phyloP scores from a whole-genome alignment of 1,140 invertebrate species.

The Bombyx mandarina region DNA sequence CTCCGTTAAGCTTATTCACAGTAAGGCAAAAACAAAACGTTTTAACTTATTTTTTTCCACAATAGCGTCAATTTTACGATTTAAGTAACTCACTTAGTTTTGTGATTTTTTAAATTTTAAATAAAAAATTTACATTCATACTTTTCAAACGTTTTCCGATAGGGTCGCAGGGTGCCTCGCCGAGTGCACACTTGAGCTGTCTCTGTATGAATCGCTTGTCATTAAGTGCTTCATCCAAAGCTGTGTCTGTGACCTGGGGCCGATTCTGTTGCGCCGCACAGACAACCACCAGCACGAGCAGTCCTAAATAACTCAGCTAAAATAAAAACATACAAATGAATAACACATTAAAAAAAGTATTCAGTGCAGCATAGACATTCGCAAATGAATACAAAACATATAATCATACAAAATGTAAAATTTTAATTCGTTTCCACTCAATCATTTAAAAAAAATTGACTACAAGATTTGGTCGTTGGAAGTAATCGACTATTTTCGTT shows the following conservation, averaged over 20 bases:
- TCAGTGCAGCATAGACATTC: not conserved
- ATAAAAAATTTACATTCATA: slow-evolving; percentile 44
- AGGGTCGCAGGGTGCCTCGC: slow-evolving; percentile 79
- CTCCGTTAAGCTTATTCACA: too few relatives aligned
- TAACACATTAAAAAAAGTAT: not conserved
- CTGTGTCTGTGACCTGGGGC: slow-evolving; percentile 74
- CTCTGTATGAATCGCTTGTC: slow-evolving; percentile 79
- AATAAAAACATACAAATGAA: slow-evolving; percentile 16
- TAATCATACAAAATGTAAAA: too few relatives aligned
- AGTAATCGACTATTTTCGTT: too few relatives aligned
- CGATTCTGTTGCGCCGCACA: slow-evolving; percentile 30
- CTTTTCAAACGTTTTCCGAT: slow-evolving; percentile 80
- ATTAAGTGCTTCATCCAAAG: slow-evolving; percentile 75
- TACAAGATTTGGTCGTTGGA: too few relatives aligned
- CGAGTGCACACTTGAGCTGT: slow-evolving; percentile 79
- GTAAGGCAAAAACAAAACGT: too few relatives aligned
- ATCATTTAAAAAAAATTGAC: too few relatives aligned
- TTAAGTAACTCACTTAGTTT: too few relatives aligned
- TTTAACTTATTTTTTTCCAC: too few relatives aligned
- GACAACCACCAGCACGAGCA: slow-evolving; percentile 18
- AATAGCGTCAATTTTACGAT: too few relatives aligned
- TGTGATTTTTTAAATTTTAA: too few relatives aligned
- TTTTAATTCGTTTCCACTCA: too few relatives aligned
- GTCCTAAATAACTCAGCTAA: slow-evolving; percentile 26
- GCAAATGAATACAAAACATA: too few relatives aligned